Evolutionary conservation across 2,888 invertebrate genomes (phyloP), one percentile per base, ranked within the genome.

Genomic region (Ligdia adustata): DNA sequence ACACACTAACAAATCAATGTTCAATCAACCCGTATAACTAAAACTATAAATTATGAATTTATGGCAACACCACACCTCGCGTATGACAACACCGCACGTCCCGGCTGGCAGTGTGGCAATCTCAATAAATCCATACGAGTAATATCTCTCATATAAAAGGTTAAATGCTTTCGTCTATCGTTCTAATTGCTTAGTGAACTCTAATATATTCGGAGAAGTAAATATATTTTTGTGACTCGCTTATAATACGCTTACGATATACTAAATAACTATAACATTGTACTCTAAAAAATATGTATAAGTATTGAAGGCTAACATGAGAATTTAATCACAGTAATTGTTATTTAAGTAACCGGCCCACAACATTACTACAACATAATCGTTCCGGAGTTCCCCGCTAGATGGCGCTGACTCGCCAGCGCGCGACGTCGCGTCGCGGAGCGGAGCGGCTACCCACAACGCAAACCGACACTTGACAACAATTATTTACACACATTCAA

Each of bases 281-380:
- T 90, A 89, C 89, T 89, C 89, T 89, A 88, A 88, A 90, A 89
- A 88, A 89, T 89, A 89, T 89, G 89, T 89, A 89, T 89, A 88
- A 89, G 88, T 88, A 87, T 88, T 82, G 89, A 90, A 90, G 89
- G 89, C 89, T 90, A 89, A 84, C 83, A 83, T 87, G 86, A 88
- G 86, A 88, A 84, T 89, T 81, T 83, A 87, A 90, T 90, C 89
- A 90, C 89, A 89, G 89, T 89, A 84, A 81, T 85, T 83, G 84
- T 88, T 86, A 82, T 85, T 79, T 82, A 85, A 85, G 86, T 88
- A 87, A 87, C 86, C 81, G 84, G 87, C 88, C 88, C 85, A 86
- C 83, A 83, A 76, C 79, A 82, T 84, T 82, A 83, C 81, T 80
- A 81, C 80, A 77, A 83, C 80, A 81, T 79, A 82, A 84, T 76